These are phyloP conservation scores for Saturnia japonica DNA, from an alignment of 2,888 invertebrate genomes.

Conservation along the genomic window DNA sequence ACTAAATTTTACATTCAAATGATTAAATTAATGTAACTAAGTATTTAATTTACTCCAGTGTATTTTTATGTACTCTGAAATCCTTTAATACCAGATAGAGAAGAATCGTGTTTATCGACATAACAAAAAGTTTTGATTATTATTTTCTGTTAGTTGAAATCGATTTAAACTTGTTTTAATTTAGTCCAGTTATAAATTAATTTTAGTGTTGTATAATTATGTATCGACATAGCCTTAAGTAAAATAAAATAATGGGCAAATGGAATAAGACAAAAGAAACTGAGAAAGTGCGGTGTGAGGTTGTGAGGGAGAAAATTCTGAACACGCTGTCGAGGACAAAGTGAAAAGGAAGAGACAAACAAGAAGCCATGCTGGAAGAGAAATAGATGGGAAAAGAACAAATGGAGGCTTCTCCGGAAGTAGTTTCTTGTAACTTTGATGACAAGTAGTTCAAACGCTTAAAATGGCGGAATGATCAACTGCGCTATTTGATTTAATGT, in stretches of 20 bases:
- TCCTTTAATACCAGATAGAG: background rate
- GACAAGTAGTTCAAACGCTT: too few species aligned
- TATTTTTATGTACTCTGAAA: background rate
- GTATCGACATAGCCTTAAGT: background rate
- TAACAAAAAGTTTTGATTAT: background rate
- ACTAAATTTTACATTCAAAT: background rate
- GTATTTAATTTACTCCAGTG: background rate
- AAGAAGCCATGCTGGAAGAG: background rate
- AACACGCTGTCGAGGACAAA: background rate
- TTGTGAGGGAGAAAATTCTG: background rate
- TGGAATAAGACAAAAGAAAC: background rate
- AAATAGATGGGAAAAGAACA: background rate
- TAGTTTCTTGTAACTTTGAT: background rate
- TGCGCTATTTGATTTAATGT: too few species aligned
- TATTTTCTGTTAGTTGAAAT: background rate
- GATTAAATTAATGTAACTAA: background rate
- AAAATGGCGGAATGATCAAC: too few species aligned
- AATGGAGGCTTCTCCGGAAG: background rate
- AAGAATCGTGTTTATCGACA: background rate
- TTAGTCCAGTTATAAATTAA: background rate
- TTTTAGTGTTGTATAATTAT: background rate
- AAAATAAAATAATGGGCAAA: background rate
- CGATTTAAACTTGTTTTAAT: background rate
- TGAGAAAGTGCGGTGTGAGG: background rate
- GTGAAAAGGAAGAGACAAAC: background rate